Conservation (phyloP, 2,797 vertebrate genomes). For the Sandelia bainsii region DNA sequence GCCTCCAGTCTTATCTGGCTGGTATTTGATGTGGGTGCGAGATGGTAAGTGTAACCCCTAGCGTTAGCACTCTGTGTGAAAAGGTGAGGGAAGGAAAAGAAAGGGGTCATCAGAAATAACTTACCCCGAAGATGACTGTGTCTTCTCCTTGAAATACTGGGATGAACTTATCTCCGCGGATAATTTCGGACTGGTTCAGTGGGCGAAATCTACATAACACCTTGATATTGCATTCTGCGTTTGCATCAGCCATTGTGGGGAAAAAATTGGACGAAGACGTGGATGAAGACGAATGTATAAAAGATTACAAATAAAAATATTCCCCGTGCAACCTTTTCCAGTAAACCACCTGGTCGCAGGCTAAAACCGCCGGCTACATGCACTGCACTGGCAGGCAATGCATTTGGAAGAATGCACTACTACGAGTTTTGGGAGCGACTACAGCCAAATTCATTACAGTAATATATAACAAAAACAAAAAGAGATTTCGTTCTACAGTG, state of each 20-base stretch:
- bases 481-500: constrained; percentile 19
- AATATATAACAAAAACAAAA: constrained; percentile 10
- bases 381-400: constrained; percentile 46
- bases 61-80: constrained; percentile 31
- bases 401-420: constrained; percentile 56
- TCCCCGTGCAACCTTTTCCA: constrained; percentile 23
- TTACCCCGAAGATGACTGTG: constrained; percentile 92
- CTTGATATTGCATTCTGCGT: constrained; percentile 95
- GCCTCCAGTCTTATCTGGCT: constrained; percentile 34
- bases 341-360: constrained; percentile 38
- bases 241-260: constrained; percentile 89
- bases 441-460: constrained; percentile 46
- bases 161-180: constrained; percentile 93
- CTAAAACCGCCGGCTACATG: constrained; percentile 38
- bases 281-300: constrained; percentile 26
- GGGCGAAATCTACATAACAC: constrained; percentile 96
- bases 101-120: constrained; percentile 49
- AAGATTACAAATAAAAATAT: constrained; percentile 14
- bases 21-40: constrained; percentile 41
- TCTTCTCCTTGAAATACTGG: constrained; percentile 93
- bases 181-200: constrained; percentile 91
- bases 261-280: constrained; percentile 36
- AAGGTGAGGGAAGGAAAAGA: constrained; percentile 7
- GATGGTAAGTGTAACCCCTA: constrained; percentile 55
- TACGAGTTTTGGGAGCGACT: constrained; percentile 60